Base-by-base conservation (phyloP, 2,797 vertebrate genomes). In the Monodelphis domestica region DNA sequence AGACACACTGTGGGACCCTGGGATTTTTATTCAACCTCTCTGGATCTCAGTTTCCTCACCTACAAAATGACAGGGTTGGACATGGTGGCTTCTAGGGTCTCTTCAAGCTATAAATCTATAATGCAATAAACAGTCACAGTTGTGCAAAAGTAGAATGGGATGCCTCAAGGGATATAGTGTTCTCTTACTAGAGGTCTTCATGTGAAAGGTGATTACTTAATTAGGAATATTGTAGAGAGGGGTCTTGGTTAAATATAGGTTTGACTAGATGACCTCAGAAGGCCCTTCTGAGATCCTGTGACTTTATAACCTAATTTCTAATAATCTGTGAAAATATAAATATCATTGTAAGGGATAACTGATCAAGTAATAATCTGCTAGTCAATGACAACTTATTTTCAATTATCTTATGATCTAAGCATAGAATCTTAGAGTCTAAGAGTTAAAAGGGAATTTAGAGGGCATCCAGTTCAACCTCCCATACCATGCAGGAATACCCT, bases 1-100 rank as follows among this genome's bases (percentile, higher is more conserved):
- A 0, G 53, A 26, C 28, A 0, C 0, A 5, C 1, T 1, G 3
- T n/a, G 89, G 1, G 24, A 55, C 28, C 33, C 53, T 17, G 70
- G 56, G 57, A 56, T 26, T 26, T 0, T 0, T 12, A 2, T 1
- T 3, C 28, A 9, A 26, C 56, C 56, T 78, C 54, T 24, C 28
- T 6, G 30, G 7, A 50, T 53, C 2, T n/a, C 14, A 38, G 53
- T 89, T 38, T 52, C 30, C 30, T 94, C 0, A 1, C 33, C 21
- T 53, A 88, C 1, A 7, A 33, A 57, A 52, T 3, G 4, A 55
- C 24, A 3, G 50, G 38, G 12, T 45, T 78, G 63, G n/a, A n/a
- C 30, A 38, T 78, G n/a, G 63, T 24, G n/a, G 63, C n/a, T 78
- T 38, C n/a, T 78, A 78, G 63, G 57, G n/a, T 78, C 63, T 78